Evolutionary conservation across 2,888 invertebrate genomes (phyloP), one percentile per base, ranked within the genome.

Genomic region (Stictocephala bisonia): DNA sequence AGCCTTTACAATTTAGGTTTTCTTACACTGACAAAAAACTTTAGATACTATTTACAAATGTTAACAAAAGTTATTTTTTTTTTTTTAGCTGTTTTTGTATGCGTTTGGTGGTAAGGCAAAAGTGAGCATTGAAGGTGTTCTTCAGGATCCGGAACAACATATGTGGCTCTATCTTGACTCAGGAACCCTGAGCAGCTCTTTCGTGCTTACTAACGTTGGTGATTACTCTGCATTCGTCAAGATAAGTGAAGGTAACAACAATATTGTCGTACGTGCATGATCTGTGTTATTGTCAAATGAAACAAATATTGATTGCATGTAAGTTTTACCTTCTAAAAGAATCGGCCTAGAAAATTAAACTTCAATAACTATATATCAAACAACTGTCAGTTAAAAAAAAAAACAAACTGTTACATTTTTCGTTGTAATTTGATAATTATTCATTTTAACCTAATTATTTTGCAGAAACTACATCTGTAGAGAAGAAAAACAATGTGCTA

Each of bases 121-220:
- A 15, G 18, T 60, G 11, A 60, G 15, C 18, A 15, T 35, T 18
- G 31, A 60, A 18, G 22, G 60, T 18, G 31, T 31, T 15, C 15
- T 22, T 1, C 15, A 15, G 18, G 60, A 60, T 26, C 60, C 60
- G 15, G 60, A 60, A 2, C 60, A 60, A 35, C 60, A 22, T 3
- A 60, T 60, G 60, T 60, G 60, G 60, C 29, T 60, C 3, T 60
- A 60, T 26, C 22, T 60, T 15, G 60, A 60, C 35, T 18, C 29
- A 1, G 29, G 27, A 9, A 60, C 31, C 18, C 18, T 60, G 15
- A 15, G 35, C 15, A 60, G 18, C 35, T 13, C 29, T 7, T 60
- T 60, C 15, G 13, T 7, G n/a, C 7, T 60, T 15, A 60, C 29
- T 7, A 60, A 60, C 13, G 13, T 7, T 2, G 60, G 60, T 7